A percentile compares a stretch with the other conserved stretches of the same genome.
Evolutionary conservation across 92 coral and sea anemone species (phyloP).

Genomic region (Galaxea fascicularis): DNA sequence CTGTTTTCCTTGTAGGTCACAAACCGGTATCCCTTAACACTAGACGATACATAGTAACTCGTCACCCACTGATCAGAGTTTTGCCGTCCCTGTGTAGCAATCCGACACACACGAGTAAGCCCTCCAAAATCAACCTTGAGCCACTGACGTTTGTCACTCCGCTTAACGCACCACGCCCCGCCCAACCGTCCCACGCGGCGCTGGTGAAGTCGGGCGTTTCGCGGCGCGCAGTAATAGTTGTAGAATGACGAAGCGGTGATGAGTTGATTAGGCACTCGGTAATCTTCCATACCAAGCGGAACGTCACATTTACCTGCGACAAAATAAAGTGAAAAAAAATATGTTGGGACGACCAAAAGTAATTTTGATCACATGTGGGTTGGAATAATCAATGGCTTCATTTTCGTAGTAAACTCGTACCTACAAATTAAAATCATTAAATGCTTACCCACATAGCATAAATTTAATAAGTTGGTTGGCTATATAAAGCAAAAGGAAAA

Average conservation of each 20-base stretch:
- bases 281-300: constrained; percentile 87
- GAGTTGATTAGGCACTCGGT: constrained; percentile 74
- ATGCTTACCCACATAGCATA: no score
- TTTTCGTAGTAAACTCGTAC: no score
- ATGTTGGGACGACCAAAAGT: no score
- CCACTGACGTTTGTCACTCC: constrained; percentile 72
- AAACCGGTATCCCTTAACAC: constrained; percentile 75
- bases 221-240: constrained; percentile 69
- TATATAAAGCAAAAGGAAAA: no score
- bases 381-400: not conserved
- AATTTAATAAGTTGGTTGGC: no score
- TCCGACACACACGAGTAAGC: constrained; percentile 70
- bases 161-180: constrained; percentile 86
- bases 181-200: constrained; percentile 68
- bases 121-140: constrained; percentile 85
- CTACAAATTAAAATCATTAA: no score
- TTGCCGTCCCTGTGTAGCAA: constrained; percentile 87
- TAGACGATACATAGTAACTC: constrained; percentile 71
- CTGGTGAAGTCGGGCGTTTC: constrained; percentile 78
- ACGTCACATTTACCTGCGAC: constrained; percentile 73
- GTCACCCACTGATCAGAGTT: constrained; percentile 87
- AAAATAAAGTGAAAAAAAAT: no score
- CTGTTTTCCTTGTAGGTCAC: constrained; percentile 71
- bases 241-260: constrained; percentile 79
- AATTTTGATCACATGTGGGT: not conserved